Evolutionary conservation across 2,888 invertebrate species (phyloP), one percentile per base, ranked within the genome.

Genomic region (Andricus quercusramuli): DNA sequence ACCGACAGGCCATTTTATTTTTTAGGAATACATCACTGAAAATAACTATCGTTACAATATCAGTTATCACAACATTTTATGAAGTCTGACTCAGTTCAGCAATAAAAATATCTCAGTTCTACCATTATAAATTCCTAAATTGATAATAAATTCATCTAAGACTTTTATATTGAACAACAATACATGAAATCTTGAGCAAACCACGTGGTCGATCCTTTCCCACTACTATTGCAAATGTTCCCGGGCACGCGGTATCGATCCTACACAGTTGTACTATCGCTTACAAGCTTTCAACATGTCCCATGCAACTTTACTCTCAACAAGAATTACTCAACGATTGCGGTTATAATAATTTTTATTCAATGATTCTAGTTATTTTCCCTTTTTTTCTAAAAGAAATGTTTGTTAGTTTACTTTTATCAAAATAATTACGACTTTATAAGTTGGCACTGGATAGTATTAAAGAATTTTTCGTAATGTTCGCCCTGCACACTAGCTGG

Each of bases 211-310:
- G 66, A 51, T 66, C 66, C 3, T 66, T 66, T 66, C 82, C 81
- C 83, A 80, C 83, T 79, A 47, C 80, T 82, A 85, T 67, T 67
- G 79, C 80, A 77, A 67, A 59, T 78, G 82, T 86, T 85, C 86
- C 86, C 84, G 84, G 86, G 83, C 84, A 83, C 82, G 83, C 83
- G 84, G 79, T 84, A 87, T 88, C 86, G 86, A 88, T 87, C 85
- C 84, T 82, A 79, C 81, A 80, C 80, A 86, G 84, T 84, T 77
- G 68, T 83, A 81, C 83, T 82, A 83, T 83, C 84, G 80, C 83
- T 82, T 82, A 80, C 82, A 68, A 84, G 13, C 25, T 13, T 62
- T 25, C 2, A 62, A 25, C 62, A 3, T 25, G 11, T 62, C 62
- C 3, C 15, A 62, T 25, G 15, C 25, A 62, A 62, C 4, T 2